phyloP scores from a whole-genome alignment of 2,113 vertebrate species.

The Penelope pileata region DNA sequence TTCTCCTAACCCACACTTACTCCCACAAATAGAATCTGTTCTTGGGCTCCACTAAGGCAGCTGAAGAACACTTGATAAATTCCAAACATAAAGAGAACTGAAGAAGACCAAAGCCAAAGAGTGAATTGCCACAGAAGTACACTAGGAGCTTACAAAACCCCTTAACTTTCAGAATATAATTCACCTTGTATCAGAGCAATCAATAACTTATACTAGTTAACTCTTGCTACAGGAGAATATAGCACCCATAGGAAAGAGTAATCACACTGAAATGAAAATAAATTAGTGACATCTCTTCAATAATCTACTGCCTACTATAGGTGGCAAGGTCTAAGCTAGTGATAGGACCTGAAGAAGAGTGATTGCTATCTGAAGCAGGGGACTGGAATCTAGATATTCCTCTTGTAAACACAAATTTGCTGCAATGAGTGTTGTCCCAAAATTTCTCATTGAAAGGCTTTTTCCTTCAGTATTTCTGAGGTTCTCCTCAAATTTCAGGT shows the following conservation, averaged over 20 bases:
- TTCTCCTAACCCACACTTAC: background rate
- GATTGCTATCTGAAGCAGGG: background rate
- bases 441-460: background rate
- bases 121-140: background rate
- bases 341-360: background rate
- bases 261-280: background rate
- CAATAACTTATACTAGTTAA: background rate
- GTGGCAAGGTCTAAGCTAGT: background rate
- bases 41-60: background rate
- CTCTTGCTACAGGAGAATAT: background rate
- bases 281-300: background rate
- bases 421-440: background rate
- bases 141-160: background rate
- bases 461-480: background rate
- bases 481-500: background rate
- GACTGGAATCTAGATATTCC: background rate
- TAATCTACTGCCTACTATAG: background rate
- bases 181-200: background rate
- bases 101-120: background rate
- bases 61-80: background rate
- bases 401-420: background rate
- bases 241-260: background rate
- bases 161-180: background rate
- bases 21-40: background rate
- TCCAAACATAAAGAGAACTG: background rate